Base-by-base conservation (phyloP, 2,888 invertebrate genomes). In the Oxytorus armatus region DNA sequence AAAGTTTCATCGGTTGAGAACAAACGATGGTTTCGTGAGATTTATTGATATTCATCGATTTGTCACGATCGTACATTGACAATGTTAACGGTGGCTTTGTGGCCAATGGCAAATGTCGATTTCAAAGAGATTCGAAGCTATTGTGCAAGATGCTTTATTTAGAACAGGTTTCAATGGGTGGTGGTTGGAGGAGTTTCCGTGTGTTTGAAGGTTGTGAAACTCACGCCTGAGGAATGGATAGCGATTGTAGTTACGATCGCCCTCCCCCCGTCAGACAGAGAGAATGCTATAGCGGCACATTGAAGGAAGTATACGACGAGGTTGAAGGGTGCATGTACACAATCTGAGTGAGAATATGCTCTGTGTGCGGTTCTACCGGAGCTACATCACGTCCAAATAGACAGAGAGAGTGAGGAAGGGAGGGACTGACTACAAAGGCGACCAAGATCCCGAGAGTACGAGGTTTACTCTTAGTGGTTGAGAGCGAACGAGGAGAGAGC, bases 71-170 rank as follows among this genome's bases (percentile, higher is more conserved):
- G n/a, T 7, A 44, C 51, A 57, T 39, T 29, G 51, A 51, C 14
- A 33, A 66, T 33, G 21, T 66, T 33, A n/a, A 25, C 33, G 25
- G 25, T 49, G 36, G 23, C 10, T 75, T 44, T 53, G 49, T n/a
- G 18, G 65, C 33, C 49, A 49, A 76, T 77, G 63, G 81, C 82
- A 83, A 87, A 84, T 84, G 49, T 29, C 51, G 61, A 63, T 51
- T n/a, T 63, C 72, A 29, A 57, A 51, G 63, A 23, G 18, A 79
- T 75, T n/a, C 23, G 74, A 57, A 73, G 75, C 79, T 73, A 82
- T 85, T 83, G 85, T 85, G 74, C 73, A 63, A 82, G 84, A 75
- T 82, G 85, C 86, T 86, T 88, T 89, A 89, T 89, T 89, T 86
- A 79, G 87, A 87, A 88, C 86, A 86, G 83, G 85, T 82, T 86